These are phyloP conservation scores for Drosophila cognata DNA, from an alignment of 2,888 invertebrate genomes.

Conservation along the genomic window DNA sequence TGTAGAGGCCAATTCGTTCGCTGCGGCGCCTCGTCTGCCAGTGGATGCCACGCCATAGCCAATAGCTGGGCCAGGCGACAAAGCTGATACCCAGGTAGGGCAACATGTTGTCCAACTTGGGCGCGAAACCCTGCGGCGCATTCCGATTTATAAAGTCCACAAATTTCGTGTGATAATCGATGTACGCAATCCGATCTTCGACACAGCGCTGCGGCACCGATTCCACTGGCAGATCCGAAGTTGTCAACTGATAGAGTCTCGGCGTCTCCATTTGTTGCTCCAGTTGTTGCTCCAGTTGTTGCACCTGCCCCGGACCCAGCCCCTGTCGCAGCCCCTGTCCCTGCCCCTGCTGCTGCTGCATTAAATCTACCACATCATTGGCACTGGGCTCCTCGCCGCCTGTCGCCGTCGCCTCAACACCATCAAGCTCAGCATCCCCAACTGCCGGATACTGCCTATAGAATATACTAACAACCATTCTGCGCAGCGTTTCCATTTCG, in stretches of 20 bases:
- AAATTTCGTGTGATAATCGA: slow-evolving; percentile 60
- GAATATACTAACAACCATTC: slow-evolving; percentile 12
- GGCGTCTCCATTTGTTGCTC: not conserved
- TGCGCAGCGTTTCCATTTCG: slow-evolving; percentile 44
- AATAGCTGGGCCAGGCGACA: slow-evolving; percentile 72
- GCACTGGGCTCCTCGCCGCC: slow-evolving; percentile 9
- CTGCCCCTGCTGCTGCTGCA: slow-evolving; percentile 27
- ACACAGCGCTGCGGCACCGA: not conserved
- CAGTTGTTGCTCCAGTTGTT: slow-evolving; percentile 2
- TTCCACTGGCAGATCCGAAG: slow-evolving; percentile 23
- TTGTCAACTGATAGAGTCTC: slow-evolving; percentile 2
- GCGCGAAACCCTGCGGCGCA: slow-evolving; percentile 61
- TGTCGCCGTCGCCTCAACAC: not conserved
- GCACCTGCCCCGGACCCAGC: not conserved
- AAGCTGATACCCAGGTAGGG: slow-evolving; percentile 68
- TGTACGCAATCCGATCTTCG: slow-evolving; percentile 1
- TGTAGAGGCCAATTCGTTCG: slow-evolving; percentile 58
- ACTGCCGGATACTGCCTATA: not conserved
- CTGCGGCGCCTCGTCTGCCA: slow-evolving; percentile 61
- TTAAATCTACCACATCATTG: slow-evolving; percentile 33
- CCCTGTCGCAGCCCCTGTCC: not conserved
- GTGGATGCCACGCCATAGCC: slow-evolving; percentile 67
- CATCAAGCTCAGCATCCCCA: not conserved
- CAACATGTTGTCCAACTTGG: slow-evolving; percentile 54
- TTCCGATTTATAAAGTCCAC: slow-evolving; percentile 62